phyloP scores from a whole-genome alignment of 2,888 invertebrate species.

The Aleiodes leptofemur region DNA sequence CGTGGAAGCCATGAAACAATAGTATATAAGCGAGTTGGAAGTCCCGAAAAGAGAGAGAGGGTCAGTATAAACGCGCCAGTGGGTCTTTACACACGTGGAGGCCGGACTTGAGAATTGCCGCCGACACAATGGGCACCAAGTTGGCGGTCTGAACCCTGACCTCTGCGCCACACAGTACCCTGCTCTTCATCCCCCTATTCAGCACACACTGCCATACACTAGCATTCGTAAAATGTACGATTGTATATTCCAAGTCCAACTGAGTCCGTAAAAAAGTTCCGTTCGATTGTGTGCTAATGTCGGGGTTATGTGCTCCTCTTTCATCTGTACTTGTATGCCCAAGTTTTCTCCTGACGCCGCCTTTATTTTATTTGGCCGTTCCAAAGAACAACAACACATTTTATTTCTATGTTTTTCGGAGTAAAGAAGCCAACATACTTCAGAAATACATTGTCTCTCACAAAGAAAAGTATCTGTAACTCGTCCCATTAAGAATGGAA shows the following conservation, averaged over 20 bases:
- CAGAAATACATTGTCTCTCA: too few species aligned
- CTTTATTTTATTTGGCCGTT: constrained; percentile 10
- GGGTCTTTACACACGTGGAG: constrained; percentile 19
- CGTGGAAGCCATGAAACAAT: constrained; percentile 73
- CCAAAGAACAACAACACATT: constrained; percentile 1
- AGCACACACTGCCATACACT: constrained; percentile 40
- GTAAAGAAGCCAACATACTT: neutral
- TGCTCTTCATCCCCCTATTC: constrained; percentile 41
- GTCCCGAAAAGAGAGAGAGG: constrained; percentile 31
- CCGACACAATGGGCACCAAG: constrained; percentile 74
- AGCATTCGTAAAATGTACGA: constrained; percentile 51
- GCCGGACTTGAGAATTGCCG: constrained; percentile 66
- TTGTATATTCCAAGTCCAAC: constrained; percentile 51
- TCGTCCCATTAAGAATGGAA: neutral
- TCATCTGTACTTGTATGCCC: constrained; percentile 39
- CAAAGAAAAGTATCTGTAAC: neutral
- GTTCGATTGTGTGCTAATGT: constrained; percentile 75
- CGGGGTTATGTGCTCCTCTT: constrained; percentile 44
- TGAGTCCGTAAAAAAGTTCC: constrained; percentile 55
- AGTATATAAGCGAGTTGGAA: constrained; percentile 52
- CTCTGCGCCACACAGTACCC: constrained; percentile 57
- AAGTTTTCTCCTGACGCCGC: constrained; percentile 47
- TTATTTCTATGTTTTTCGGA: constrained; percentile 10
- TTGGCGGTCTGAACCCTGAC: constrained; percentile 73
- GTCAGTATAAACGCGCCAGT: constrained; percentile 28